A percentile compares a stretch with the other conserved stretches of the same genome.
phyloP scores from a whole-genome alignment of 2,888 invertebrate species.

The Protodeltote pygarga region DNA sequence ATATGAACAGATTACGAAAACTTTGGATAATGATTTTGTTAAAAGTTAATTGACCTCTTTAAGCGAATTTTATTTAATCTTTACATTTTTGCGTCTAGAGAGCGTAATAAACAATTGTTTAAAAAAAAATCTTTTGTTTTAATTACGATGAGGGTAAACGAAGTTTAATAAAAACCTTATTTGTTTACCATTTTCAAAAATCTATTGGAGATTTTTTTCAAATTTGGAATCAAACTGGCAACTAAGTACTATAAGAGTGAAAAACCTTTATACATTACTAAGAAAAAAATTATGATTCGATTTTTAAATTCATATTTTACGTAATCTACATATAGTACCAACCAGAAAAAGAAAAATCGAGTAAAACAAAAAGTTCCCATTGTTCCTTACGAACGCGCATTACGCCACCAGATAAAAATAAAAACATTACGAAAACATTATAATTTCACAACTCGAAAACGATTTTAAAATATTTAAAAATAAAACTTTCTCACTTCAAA shows the following conservation, averaged over 20 bases:
- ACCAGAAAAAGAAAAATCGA: neutral
- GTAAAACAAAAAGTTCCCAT: neutral
- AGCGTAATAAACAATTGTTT: slow-evolving; percentile 10
- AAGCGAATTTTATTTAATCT: slow-evolving; percentile 19
- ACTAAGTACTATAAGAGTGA: neutral
- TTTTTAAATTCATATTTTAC: slow-evolving; percentile 3
- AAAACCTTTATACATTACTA: neutral
- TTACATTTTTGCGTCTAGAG: slow-evolving; percentile 10
- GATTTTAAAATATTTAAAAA: neutral
- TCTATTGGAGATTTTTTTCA: no score
- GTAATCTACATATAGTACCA: neutral
- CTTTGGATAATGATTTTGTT: slow-evolving; percentile 27
- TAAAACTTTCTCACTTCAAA: no score
- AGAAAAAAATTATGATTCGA: neutral
- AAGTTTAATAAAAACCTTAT: no score
- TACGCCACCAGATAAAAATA: slow-evolving; percentile 19
- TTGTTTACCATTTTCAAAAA: no score
- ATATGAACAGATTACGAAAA: slow-evolving; percentile 36
- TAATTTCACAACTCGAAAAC: neutral
- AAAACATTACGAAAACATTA: neutral
- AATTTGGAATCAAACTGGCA: no score
- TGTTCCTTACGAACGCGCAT: slow-evolving; percentile 6
- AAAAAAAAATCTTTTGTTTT: neutral
- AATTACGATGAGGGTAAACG: neutral
- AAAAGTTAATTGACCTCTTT: slow-evolving; percentile 41